Percentiles rank a stretch among this genome's conserved stretches.
Evolutionary conservation across 1,140 invertebrate species (phyloP).

Genomic region (Lutraria rhynchaena): DNA sequence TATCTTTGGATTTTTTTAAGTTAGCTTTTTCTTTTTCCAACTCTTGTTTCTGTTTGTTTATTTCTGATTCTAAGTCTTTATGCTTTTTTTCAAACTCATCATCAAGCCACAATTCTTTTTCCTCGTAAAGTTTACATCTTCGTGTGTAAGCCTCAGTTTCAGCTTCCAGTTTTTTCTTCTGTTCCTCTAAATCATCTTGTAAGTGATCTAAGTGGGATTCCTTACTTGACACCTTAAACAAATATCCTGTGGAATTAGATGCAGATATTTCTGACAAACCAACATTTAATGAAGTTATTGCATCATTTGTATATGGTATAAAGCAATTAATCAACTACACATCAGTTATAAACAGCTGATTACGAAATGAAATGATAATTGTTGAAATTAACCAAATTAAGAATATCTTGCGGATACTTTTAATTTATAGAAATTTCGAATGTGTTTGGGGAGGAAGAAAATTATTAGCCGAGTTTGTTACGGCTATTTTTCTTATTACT

Average conservation of each 20-base stretch:
- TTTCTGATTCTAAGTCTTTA: conserved; percentile 61
- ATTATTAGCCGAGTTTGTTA: too few relatives aligned
- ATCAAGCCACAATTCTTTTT: conserved; percentile 68
- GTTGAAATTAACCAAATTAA: too few relatives aligned
- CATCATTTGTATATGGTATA: too few relatives aligned
- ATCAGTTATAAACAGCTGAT: too few relatives aligned
- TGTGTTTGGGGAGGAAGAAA: too few relatives aligned
- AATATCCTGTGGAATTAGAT: too few relatives aligned
- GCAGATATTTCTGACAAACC: too few relatives aligned
- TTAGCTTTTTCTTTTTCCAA: conserved; percentile 62
- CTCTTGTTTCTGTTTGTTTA: conserved; percentile 59
- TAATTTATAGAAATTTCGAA: too few relatives aligned
- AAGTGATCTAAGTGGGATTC: conserved; percentile 64
- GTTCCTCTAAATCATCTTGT: conserved; percentile 66
- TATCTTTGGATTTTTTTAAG: conserved; percentile 70
- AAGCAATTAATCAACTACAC: too few relatives aligned
- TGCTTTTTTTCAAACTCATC: conserved; percentile 65
- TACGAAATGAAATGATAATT: too few relatives aligned
- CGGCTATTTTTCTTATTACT: too few relatives aligned
- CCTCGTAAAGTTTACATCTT: conserved; percentile 66
- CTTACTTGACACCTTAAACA: conserved; percentile 45
- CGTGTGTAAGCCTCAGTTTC: conserved; percentile 68
- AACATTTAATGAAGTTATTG: background rate
- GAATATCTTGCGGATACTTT: too few relatives aligned
- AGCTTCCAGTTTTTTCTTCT: conserved; percentile 67